Percentiles rank a stretch among this genome's conserved stretches.
Evolutionary conservation across 2,888 invertebrate genomes (phyloP).

Genomic region (Hoplodrina blanda): DNA sequence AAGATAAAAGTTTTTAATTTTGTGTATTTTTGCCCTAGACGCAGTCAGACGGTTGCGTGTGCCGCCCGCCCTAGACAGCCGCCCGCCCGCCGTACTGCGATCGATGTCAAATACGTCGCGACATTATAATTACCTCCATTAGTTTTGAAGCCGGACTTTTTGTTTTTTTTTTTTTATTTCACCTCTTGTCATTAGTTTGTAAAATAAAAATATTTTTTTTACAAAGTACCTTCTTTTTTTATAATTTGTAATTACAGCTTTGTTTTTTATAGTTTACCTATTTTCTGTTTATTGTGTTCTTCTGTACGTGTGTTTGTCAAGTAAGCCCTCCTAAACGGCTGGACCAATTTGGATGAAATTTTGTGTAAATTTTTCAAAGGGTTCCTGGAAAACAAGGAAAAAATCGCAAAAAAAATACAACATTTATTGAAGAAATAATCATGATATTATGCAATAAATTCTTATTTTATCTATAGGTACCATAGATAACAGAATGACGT

Average conservation of each 20-base stretch:
- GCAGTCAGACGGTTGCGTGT: constrained; percentile 37
- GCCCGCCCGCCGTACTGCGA: constrained; percentile 38
- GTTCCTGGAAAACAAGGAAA: too few relatives aligned
- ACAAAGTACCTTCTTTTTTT: too few relatives aligned
- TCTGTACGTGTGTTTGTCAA: too few relatives aligned
- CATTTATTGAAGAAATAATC: background rate
- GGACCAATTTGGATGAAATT: too few relatives aligned
- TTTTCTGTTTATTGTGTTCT: too few relatives aligned
- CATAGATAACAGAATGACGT: constrained; percentile 34
- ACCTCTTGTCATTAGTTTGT: background rate
- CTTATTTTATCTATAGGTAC: constrained; percentile 20
- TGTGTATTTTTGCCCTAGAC: constrained; percentile 6
- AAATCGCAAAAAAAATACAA: too few relatives aligned
- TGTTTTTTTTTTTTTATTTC: background rate
- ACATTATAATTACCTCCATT: constrained; percentile 27
- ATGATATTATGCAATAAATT: background rate
- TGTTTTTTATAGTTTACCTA: too few relatives aligned
- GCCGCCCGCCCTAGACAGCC: constrained; percentile 39
- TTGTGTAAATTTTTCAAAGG: too few relatives aligned
- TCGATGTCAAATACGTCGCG: constrained; percentile 57
- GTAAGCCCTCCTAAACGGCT: too few relatives aligned
- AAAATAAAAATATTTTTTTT: background rate
- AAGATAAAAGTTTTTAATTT: constrained; percentile 8
- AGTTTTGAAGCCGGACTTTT: background rate
- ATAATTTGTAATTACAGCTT: too few relatives aligned